Evolutionary conservation across 2,888 invertebrate species (phyloP), one percentile per base, ranked within the genome.

Genomic region (Mimas tiliae): DNA sequence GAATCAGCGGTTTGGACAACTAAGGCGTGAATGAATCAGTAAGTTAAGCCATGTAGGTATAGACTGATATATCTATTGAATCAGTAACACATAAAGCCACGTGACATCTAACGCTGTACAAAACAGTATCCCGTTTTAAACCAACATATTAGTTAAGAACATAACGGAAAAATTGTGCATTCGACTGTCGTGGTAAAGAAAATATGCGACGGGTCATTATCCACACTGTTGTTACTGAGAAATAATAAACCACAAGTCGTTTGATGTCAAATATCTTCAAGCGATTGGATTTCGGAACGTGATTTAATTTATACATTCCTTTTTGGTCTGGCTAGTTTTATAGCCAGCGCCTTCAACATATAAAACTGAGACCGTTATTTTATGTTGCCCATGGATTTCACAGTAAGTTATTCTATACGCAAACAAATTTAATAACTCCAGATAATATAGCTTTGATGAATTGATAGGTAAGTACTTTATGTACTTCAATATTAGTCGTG

Each of bases 261-360:
- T 64, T 70, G 62, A 51, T 70, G 69, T 72, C 72, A 71, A 72
- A 68, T 69, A 69, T 69, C 70, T 66, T 68, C 70, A 70, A 69
- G 65, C 69, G 69, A 71, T 73, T 71, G 67, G 70, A 71, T 72
- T 74, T 72, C 65, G 63, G 67, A 68, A 75, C 71, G 72, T 77
- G 75, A 72, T 79, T 75, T 74, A 67, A 69, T 70, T 72, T 72
- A 69, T 73, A 74, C 74, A 74, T 68, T 58, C 65, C 64, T 67
- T 69, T 77, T 73, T 69, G 68, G 73, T 71, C 70, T 55, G 19
- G 11, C 38, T 42, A 19, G 12, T 42, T 42, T 58, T 58, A 58
- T 58, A 19, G 12, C 38, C 11, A 38, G 9, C 38, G 58, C 16
- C 38, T 58, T 19, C 7, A 58, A 58, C 53, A 53, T 53, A 58